Evolutionary conservation across 2,113 vertebrate genomes (phyloP), one percentile per base, ranked within the genome.

Genomic region (Alexandromys fortis): DNA sequence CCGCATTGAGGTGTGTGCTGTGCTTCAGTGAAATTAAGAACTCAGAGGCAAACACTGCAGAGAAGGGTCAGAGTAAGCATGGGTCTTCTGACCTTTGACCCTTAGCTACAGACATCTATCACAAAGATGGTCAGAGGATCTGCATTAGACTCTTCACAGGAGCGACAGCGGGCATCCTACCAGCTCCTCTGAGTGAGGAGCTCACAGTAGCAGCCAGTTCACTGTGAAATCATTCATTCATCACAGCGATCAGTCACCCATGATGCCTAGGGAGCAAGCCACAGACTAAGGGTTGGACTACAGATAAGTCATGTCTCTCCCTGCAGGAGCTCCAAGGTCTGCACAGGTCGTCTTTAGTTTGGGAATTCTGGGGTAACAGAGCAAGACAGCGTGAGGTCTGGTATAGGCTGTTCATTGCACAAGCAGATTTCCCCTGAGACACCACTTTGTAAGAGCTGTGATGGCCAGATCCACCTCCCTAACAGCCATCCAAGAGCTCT

Each of bases 1-100:
- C 4, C 24, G 2, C 5, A 0, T 1, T 1, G 3, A 47, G 2
- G 45, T 0, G 9, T 0, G 5, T 14, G 2, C 0, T 0, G 3
- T 13, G 3, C 5, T n/a, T 26, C 26, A 0, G 0, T 19, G 5
- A 22, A 65, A 61, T 28, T 6, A 55, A 42, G 0, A 19, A 22
- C 5, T 5, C 4, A 2, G 0, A 7, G 7, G 13, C 42, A 13
- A 9, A 2, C 21, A 45, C 26, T 3, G 5, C 45, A 81, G 72
- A 21, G 33, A 5, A n/a, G 0, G 7, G 28, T 22, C 4, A 2
- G 38, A 52, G 28, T 24, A 12, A 63, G 9, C 4, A 1, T 21
- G 11, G 5, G 2, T 77, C 88, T 42, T 86, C 42, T 17, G 35
- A 75, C 22, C 38, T 47, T 5, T 81, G 90, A 76, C 42, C 49